Percentiles rank a stretch among this genome's conserved stretches.
These are phyloP conservation scores for Drosophila incognita DNA, from an alignment of 2,888 invertebrate genomes.

Conservation along the genomic window DNA sequence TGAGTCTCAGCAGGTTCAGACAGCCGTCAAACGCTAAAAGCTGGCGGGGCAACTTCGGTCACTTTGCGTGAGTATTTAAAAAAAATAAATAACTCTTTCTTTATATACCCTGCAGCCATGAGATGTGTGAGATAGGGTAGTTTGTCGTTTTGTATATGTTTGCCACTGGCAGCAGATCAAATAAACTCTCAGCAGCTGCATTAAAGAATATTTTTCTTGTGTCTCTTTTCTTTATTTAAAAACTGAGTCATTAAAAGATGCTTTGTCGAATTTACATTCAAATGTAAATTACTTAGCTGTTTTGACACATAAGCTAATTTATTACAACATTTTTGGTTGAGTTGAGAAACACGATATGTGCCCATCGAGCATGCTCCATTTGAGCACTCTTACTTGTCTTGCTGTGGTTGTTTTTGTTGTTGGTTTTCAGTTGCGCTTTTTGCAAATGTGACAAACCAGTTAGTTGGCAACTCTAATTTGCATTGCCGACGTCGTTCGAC, in stretches of 20 bases:
- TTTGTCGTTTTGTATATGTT: not conserved
- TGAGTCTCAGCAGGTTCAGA: conserved; percentile 56
- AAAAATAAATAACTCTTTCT: not conserved
- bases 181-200: not conserved
- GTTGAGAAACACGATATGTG: not conserved
- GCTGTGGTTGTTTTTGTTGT: not conserved
- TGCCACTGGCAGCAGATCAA: not conserved
- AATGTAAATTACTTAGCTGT: too few relatives aligned
- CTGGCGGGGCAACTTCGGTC: conserved; percentile 1
- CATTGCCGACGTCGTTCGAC: conserved; percentile 65
- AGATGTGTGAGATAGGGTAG: not conserved
- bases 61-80: not conserved
- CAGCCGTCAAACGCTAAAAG: conserved; percentile 9
- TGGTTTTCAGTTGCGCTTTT: conserved; percentile 24
- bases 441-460: conserved; percentile 68
- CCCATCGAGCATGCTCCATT: not conserved
- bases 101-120: not conserved
- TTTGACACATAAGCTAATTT: too few relatives aligned
- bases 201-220: not conserved
- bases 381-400: not conserved
- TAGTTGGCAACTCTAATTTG: conserved; percentile 74
- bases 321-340: too few relatives aligned
- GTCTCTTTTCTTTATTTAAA: not conserved
- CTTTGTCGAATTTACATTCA: too few relatives aligned
- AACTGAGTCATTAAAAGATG: not conserved